Base-by-base conservation (phyloP, 2,888 invertebrate species). In the Cephus spinipes region DNA sequence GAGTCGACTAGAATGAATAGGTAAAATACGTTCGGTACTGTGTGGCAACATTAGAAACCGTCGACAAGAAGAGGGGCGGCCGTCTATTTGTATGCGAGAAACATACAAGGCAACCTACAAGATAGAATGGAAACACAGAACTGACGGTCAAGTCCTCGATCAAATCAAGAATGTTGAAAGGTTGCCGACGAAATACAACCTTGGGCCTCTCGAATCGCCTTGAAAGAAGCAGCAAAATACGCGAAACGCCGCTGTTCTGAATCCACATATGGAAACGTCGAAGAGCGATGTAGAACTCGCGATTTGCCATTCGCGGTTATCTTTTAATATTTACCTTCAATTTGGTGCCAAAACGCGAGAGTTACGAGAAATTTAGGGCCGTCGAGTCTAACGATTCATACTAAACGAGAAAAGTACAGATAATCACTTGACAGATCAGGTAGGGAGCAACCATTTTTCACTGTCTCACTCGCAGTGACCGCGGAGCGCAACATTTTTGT, bases 391-490 rank as follows among this genome's bases (percentile, higher is more conserved):
- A 79, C 82, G 83, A 82, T 83, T 85, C 83, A 82, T 87, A 81
- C 74, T 80, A 83, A 83, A 78, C 76, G 78, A 78, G 76, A 81
- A 75, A 84, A 80, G 76, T 82, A 79, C 81, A 79, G 78, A 78
- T 83, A 81, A 84, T 83, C 79, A 76, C 83, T 85, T 89, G 88
- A 88, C 88, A 88, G 89, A 84, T 86, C 83, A 78, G 79, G 83
- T 82, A 81, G 81, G 79, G 80, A 81, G 85, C 88, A 80, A 88
- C 88, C 87, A 88, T 88, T 88, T 88, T 88, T 88, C 76, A 76
- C 73, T 77, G 74, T 75, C 78, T 79, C 79, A 76, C 77, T 81
- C 80, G 79, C 76, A 81, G 79, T 75, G 73, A 82, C 80, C 80
- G 76, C 74, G 34, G 75, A 80, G 82, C 80, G 77, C 77, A 80